Conservation (phyloP, 1,140 invertebrate species). For the Cylas formicarius region DNA sequence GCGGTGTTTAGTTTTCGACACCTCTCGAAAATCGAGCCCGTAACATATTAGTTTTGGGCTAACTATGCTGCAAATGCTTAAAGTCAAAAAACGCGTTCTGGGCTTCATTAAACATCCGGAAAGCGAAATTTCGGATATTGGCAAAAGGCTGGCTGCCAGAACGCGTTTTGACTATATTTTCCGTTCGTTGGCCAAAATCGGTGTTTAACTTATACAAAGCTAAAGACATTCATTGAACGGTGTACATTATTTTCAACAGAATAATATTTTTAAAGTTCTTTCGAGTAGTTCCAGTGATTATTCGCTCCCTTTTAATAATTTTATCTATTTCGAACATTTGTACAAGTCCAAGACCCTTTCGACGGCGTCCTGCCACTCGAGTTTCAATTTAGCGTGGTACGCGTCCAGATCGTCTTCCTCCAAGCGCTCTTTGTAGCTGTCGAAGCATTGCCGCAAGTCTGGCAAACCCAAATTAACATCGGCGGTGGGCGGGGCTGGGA, state of each 20-base stretch:
- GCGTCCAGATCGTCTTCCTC: background rate
- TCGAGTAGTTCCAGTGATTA: background rate
- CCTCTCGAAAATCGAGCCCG: no score
- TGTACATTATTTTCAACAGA: background rate
- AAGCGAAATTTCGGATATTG: no score
- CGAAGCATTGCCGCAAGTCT: background rate
- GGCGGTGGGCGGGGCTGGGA: background rate
- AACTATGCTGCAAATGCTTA: no score
- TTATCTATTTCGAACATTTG: slow-evolving; percentile 9
- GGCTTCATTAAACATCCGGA: no score
- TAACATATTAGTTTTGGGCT: no score
- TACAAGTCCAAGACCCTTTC: slow-evolving; percentile 6
- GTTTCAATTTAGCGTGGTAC: slow-evolving; percentile 5
- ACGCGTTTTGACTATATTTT: no score
- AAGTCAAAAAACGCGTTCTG: background rate
- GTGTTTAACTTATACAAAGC: slow-evolving; percentile 1
- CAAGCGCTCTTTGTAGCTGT: no score
- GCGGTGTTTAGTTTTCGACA: no score
- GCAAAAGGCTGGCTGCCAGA: no score
- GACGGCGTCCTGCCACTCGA: slow-evolving; percentile 3
- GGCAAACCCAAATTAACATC: background rate
- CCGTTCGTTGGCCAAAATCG: background rate
- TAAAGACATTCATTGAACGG: no score
- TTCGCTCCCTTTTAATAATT: background rate
- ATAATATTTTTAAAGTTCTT: background rate